Conservation (phyloP, 1,140 invertebrate species). For the Meloidogyne chitwoodi region DNA sequence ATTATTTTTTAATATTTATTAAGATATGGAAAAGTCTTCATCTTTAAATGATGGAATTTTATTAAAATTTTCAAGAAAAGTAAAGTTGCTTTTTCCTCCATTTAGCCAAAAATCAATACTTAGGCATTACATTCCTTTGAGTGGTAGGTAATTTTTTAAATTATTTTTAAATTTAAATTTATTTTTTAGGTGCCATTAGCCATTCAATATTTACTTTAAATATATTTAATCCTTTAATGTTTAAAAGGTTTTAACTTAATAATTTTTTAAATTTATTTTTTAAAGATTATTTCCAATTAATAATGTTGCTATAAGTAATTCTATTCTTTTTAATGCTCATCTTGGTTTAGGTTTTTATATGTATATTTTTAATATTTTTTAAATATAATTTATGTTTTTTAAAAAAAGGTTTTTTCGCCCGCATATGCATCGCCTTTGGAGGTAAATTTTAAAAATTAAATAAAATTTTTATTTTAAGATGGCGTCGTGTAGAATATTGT, state of each 20-base stretch:
- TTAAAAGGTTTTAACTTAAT: background rate
- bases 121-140: constrained; percentile 10
- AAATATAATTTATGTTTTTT: background rate
- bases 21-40: background rate
- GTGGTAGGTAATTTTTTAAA: background rate
- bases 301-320: constrained; percentile 13
- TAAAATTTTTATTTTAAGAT: background rate
- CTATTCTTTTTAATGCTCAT: constrained; percentile 13
- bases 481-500: constrained; percentile 17
- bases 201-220: constrained; percentile 7
- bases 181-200: constrained; percentile 2
- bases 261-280: background rate
- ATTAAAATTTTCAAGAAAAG: background rate
- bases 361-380: background rate
- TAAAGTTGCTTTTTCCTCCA: background rate
- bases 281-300: constrained; percentile 3
- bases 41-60: background rate
- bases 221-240: constrained; percentile 8
- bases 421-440: constrained; percentile 6
- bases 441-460: background rate
- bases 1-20: background rate
- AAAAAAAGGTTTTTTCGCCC: constrained; percentile 14
- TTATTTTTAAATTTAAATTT: background rate
- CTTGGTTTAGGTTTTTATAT: constrained; percentile 15
- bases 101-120: background rate